Base-by-base conservation (phyloP, 2,888 invertebrate genomes). In the Eurytoma californica region DNA sequence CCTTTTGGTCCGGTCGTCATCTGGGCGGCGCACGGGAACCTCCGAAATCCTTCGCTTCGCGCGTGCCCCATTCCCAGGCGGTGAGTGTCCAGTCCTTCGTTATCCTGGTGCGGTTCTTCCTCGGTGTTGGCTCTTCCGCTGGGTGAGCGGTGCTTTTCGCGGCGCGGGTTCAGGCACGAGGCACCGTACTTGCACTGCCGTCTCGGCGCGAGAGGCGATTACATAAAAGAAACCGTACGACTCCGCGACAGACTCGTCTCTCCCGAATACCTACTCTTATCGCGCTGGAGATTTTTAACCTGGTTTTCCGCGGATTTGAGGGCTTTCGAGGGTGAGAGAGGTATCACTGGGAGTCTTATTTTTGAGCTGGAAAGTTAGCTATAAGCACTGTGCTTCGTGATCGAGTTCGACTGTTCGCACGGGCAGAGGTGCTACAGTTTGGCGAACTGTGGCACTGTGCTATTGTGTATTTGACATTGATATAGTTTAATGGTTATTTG, bases 191-290 rank as follows among this genome's bases (percentile, higher is more conserved):
- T 47, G 63, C 28, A 53, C n/a, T 53, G 24, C 55, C 49, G 24
- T 73, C 73, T 79, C 72, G 72, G 55, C 74, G 78, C 66, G 39
- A 39, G 7, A 9, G 78, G 79, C 78, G 84, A 84, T 85, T 85
- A 85, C 84, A 84, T 85, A 85, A 85, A 85, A 77, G 83, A 82
- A 81, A 75, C 80, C 83, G 82, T 83, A 80, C 7, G 39, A 81
- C 66, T 70, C 47, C 53, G n/a, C n/a, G 53, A 9, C 39, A 9
- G 39, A 9, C 39, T 39, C 39, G 39, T 1, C 9, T 9, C 39
- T 39, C 39, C 1, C 39, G 39, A 39, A 39, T 39, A 9, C n/a
- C n/a, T n/a, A n/a, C 39, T 7, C 39, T 39, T 39, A 39, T 39
- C 39, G 39, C 39, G 39, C 39, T 39, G 39, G 39, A 53, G 2